Evolutionary conservation across 2,797 vertebrate genomes (phyloP).

Genomic region (Sebastes cheni): DNA sequence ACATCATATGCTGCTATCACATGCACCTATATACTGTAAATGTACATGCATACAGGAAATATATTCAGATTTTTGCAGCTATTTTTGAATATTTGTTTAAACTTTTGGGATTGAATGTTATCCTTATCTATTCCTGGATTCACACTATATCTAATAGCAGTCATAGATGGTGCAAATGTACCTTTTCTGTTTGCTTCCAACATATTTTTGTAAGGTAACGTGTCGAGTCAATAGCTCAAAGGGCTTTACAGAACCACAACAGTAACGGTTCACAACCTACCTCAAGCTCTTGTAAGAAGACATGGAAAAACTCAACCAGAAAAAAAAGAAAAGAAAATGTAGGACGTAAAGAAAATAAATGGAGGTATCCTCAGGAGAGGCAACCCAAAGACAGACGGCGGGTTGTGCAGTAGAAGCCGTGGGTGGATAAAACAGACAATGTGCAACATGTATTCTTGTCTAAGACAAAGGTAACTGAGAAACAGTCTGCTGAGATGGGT

Average conservation of each 20-base stretch:
- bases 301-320: background rate
- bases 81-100: background rate
- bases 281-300: background rate
- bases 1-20: background rate
- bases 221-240: background rate
- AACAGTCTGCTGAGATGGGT: background rate
- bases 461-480: background rate
- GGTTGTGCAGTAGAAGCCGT: background rate
- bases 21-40: background rate
- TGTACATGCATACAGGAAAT: background rate
- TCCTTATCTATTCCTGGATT: background rate
- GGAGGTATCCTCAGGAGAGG: background rate
- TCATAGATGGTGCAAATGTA: background rate
- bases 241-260: background rate
- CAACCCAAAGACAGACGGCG: background rate
- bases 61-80: background rate
- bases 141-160: background rate
- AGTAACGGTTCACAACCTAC: background rate
- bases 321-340: background rate
- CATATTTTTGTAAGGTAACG: background rate
- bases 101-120: background rate
- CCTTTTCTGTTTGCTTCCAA: background rate
- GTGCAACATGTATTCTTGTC: background rate
- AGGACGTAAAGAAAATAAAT: slow-evolving; percentile 10
- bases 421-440: background rate